Conservation (phyloP, 2,888 invertebrate genomes). For the Rhagophthalmus giganteus region DNA sequence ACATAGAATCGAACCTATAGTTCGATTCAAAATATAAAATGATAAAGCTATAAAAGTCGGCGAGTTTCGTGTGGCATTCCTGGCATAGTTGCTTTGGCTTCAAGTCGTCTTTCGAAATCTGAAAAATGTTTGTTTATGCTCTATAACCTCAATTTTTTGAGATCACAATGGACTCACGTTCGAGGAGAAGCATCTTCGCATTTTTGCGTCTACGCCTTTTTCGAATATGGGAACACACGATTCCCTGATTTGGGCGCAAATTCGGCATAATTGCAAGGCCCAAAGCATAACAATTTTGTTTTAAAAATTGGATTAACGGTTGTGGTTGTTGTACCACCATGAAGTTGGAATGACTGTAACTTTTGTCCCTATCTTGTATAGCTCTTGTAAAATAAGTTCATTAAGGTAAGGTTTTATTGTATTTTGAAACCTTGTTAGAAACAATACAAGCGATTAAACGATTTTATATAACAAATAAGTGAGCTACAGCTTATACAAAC, state of each 20-base stretch:
- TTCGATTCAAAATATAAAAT: slow-evolving; percentile 48
- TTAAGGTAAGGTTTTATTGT: no score
- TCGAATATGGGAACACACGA: slow-evolving; percentile 48
- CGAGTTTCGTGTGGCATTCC: slow-evolving; percentile 49
- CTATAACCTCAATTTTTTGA: slow-evolving; percentile 8
- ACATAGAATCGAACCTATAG: slow-evolving; percentile 48
- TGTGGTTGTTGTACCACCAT: no score
- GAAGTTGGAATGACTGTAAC: no score
- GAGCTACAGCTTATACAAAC: no score
- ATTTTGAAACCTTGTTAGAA: no score
- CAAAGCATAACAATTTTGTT: slow-evolving; percentile 39
- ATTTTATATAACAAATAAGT: no score
- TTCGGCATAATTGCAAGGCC: slow-evolving; percentile 46
- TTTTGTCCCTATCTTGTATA: no score
- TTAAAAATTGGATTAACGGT: background rate
- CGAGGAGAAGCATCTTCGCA: slow-evolving; percentile 51
- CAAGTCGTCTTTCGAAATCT: slow-evolving; percentile 49
- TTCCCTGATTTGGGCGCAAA: slow-evolving; percentile 48
- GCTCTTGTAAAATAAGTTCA: no score
- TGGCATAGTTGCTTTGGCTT: slow-evolving; percentile 54
- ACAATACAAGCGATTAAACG: no score
- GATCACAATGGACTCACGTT: slow-evolving; percentile 49
- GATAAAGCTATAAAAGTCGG: slow-evolving; percentile 49
- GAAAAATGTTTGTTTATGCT: slow-evolving; percentile 21
- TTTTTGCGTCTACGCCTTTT: slow-evolving; percentile 48